Evolutionary conservation across 2,888 invertebrate genomes (phyloP).

Genomic region (Pandemis corylana): DNA sequence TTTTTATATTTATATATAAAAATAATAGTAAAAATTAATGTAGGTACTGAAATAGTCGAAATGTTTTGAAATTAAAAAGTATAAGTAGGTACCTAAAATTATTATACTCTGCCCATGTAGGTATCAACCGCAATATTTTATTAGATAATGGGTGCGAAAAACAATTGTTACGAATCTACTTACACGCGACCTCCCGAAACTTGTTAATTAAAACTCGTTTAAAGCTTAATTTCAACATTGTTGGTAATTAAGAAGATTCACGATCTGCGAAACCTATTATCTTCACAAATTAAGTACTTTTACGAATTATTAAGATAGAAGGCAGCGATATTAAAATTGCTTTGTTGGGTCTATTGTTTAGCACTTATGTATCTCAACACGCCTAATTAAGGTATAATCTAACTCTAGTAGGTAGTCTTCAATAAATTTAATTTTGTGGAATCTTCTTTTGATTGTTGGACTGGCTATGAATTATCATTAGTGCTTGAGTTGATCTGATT

Average conservation of each 20-base stretch:
- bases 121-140: background rate
- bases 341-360: conserved; percentile 45
- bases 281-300: conserved; percentile 68
- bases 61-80: too few species aligned
- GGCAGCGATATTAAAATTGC: conserved; percentile 66
- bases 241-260: conserved; percentile 83
- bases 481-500: conserved; percentile 4
- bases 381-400: conserved; percentile 16
- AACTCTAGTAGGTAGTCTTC: background rate
- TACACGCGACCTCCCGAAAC: conserved; percentile 72
- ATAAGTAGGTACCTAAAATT: too few species aligned
- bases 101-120: too few species aligned
- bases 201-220: conserved; percentile 83
- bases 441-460: background rate
- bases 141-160: conserved; percentile 3
- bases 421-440: background rate
- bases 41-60: too few species aligned
- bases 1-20: too few species aligned
- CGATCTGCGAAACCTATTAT: conserved; percentile 78
- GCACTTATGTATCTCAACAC: conserved; percentile 13
- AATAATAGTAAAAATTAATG: too few species aligned
- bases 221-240: conserved; percentile 81
- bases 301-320: conserved; percentile 72
- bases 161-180: conserved; percentile 48
- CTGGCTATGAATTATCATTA: background rate